Percentiles rank a stretch among this genome's conserved stretches.
Evolutionary conservation across 2,797 vertebrate species (phyloP).

Genomic region (Coregonus sp.): DNA sequence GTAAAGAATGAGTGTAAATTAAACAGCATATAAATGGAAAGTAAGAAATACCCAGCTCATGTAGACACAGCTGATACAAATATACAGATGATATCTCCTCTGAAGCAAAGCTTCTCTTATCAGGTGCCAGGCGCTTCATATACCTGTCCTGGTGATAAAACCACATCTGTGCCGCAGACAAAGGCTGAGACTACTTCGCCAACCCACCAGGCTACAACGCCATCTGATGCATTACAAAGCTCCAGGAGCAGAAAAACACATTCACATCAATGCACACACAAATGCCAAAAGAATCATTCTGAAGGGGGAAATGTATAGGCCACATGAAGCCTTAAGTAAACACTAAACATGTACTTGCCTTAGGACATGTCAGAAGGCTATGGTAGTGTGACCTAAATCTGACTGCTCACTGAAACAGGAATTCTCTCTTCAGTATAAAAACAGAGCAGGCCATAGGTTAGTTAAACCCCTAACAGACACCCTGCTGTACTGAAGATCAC

Average conservation of each 20-base stretch:
- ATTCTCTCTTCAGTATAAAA: conserved; percentile 12
- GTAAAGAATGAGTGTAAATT: background rate
- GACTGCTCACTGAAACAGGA: conserved; percentile 5
- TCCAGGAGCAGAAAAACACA: conserved; percentile 21
- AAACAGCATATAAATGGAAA: background rate
- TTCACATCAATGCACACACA: conserved; percentile 5
- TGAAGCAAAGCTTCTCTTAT: background rate
- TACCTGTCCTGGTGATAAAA: background rate
- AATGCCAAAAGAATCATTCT: conserved; percentile 5
- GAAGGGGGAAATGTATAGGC: background rate
- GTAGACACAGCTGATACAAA: background rate
- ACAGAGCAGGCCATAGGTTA: conserved; percentile 30
- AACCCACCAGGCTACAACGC: background rate
- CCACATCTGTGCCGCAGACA: background rate
- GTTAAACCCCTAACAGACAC: conserved; percentile 27
- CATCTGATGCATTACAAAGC: background rate
- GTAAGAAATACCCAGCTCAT: background rate
- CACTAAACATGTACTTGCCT: background rate
- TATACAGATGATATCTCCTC: background rate
- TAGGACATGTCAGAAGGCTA: conserved; percentile 28
- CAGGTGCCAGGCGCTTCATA: background rate
- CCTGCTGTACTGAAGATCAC: conserved; percentile 17
- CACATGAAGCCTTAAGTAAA: background rate
- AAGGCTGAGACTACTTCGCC: background rate
- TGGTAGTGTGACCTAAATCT: background rate